Base-by-base conservation (phyloP, 2,888 invertebrate genomes). In the Scaptomyza reducta region DNA sequence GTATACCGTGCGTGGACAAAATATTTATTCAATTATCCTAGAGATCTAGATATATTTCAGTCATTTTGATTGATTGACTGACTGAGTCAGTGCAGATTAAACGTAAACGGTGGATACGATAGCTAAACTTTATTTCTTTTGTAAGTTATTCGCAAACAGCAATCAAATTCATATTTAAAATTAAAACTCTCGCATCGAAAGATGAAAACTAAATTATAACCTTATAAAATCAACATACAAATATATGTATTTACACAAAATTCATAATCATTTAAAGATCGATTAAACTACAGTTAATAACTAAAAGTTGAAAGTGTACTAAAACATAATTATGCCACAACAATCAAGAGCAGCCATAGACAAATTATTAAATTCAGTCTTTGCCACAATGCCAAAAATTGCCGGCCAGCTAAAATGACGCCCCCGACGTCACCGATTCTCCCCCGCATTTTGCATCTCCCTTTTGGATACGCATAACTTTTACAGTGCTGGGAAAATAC, bases 291-390 rank as follows among this genome's bases (percentile, higher is more conserved):
- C 40, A 59, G 58, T 49, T 65, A 57, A 70, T 51, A 63, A 64
- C 62, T 70, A 40, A 42, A 55, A 57, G 64, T 54, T 49, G 22
- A 73, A 73, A 66, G 64, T 74, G 74, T 63, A 51, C 65, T 71
- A 67, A 79, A 75, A 79, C 65, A 67, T 65, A 83, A 83, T 77
- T 77, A 75, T 55, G 57, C 47, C 57, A 60, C 63, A 71, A 56
- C 69, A 79, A 67, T 80, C 59, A 65, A 77, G 49, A 53, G 49
- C 51, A 45, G 45, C 59, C 77, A 72, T 70, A 65, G 70, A 73
- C 70, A 70, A 63, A 83, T 84, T 84, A 78, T 84, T 78, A 74
- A 74, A 75, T 68, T 65, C 61, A 46, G 62, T 54, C 53, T 16
- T 44, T 58, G 51, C 70, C 68, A 54, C 68, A 65, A 50, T 50